These are phyloP conservation scores for Bryconaethiops microstoma DNA, from an alignment of 2,797 vertebrate species.

Conservation along the genomic window DNA sequence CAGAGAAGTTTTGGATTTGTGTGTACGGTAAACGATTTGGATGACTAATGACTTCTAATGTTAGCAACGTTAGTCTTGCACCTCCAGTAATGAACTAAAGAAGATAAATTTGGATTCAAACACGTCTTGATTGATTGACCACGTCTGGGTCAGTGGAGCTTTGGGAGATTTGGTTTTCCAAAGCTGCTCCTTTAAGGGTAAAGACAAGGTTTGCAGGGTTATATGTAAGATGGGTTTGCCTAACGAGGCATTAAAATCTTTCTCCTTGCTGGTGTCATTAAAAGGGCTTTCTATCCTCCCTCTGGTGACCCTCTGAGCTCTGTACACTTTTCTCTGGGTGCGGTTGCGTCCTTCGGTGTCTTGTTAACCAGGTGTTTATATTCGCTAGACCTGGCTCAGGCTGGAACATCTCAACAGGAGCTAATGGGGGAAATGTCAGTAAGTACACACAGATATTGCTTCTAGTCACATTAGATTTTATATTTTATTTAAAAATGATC, in stretches of 20 bases:
- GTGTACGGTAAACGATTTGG: no score
- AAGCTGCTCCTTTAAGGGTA: no score
- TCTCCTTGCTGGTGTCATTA: constrained; percentile 2
- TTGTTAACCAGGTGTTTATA: not conserved
- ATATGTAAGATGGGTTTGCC: not conserved
- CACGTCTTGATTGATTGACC: no score
- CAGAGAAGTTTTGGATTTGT: no score
- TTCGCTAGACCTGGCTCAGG: not conserved
- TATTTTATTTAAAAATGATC: no score
- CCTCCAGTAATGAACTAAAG: no score
- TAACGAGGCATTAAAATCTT: not conserved
- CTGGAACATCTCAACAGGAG: not conserved
- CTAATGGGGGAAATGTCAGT: not conserved
- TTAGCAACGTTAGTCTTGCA: no score
- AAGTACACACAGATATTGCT: not conserved
- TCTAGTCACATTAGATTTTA: no score
- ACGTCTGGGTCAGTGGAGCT: no score
- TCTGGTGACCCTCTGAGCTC: not conserved
- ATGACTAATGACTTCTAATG: no score
- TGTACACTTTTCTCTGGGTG: not conserved
- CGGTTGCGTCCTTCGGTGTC: not conserved
- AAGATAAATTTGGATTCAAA: no score
- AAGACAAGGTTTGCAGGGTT: not conserved
- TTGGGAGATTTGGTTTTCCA: no score
- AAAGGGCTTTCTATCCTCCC: not conserved